Conservation (phyloP, 2,797 vertebrate species). For the Tamandua tetradactyla region DNA sequence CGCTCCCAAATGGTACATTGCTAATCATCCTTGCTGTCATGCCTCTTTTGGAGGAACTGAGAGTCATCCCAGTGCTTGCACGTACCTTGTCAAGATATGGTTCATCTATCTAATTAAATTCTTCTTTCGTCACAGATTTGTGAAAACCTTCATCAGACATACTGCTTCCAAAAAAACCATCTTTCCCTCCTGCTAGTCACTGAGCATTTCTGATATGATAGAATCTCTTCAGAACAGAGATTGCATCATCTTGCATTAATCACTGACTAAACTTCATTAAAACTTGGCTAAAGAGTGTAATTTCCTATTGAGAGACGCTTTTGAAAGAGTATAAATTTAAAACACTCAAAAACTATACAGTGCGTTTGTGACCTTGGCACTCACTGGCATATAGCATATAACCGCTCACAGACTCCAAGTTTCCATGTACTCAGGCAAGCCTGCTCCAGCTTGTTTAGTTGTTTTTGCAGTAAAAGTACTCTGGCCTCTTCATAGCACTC, state of each 20-base stretch:
- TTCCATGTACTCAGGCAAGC: neutral
- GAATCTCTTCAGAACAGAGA: neutral
- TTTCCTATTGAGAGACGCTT: neutral
- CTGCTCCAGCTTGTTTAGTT: constrained; percentile 21
- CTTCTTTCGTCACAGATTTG: constrained; percentile 31
- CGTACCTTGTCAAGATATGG: constrained; percentile 47
- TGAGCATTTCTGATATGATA: constrained; percentile 8
- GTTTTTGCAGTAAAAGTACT: constrained; percentile 48
- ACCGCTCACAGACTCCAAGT: neutral
- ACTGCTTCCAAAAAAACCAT: constrained; percentile 40
- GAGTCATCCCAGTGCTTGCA: neutral
- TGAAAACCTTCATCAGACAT: neutral
- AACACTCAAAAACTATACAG: neutral
- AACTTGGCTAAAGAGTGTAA: neutral
- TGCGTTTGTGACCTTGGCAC: neutral
- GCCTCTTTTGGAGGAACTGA: constrained; percentile 54
- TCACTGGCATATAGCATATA: neutral
- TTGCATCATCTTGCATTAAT: neutral
- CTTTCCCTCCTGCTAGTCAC: neutral
- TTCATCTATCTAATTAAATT: constrained; percentile 56
- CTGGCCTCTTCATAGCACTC: constrained; percentile 44
- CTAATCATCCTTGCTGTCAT: neutral
- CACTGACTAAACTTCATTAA: neutral
- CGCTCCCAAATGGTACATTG: neutral
- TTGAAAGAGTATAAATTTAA: neutral